Percentiles rank a stretch among this genome's conserved stretches.
These are phyloP conservation scores for Lophius piscatorius DNA, from an alignment of 2,113 vertebrate species.

Conservation along the genomic window DNA sequence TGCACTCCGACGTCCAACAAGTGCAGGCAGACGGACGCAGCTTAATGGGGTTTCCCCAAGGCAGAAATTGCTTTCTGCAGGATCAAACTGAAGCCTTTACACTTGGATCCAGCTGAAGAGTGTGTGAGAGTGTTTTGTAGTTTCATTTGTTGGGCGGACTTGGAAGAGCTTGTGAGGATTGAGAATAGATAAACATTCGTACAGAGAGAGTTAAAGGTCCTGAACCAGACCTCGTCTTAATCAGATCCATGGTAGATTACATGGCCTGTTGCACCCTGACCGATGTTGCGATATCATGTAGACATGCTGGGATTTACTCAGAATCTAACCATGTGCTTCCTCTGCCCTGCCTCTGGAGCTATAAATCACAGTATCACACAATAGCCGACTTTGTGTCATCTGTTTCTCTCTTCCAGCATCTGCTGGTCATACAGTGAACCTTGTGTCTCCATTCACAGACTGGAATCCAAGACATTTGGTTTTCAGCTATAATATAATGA, in stretches of 20 bases:
- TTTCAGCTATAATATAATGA: too few species aligned
- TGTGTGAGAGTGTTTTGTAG: conserved; percentile 3
- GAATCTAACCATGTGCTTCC: conserved; percentile 56
- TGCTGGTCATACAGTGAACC: conserved; percentile 51
- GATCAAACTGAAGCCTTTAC: conserved; percentile 19
- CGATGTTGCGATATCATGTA: conserved; percentile 6
- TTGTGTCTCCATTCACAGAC: conserved; percentile 46
- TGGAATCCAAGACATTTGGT: conserved; percentile 24
- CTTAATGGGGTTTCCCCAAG: conserved; percentile 21
- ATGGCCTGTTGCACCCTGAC: conserved; percentile 11
- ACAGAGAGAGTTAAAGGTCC: conserved; percentile 27
- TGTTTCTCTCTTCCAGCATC: conserved; percentile 27
- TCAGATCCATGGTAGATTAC: conserved; percentile 38
- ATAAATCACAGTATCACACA: conserved; percentile 40
- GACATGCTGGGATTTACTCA: conserved; percentile 32
- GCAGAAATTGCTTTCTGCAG: conserved; percentile 30
- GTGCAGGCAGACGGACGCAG: conserved; percentile 39
- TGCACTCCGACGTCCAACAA: conserved; percentile 44
- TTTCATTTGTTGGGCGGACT: conserved; percentile 24
- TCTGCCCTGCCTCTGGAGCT: conserved; percentile 34
- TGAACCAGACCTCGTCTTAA: conserved; percentile 24
- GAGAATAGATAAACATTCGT: background rate
- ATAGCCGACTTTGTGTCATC: conserved; percentile 49
- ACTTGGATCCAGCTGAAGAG: conserved; percentile 7
- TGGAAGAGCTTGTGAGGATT: conserved; percentile 9